These are phyloP conservation scores for Pelusios castaneus DNA, from an alignment of 2,113 vertebrate species.

Conservation along the genomic window DNA sequence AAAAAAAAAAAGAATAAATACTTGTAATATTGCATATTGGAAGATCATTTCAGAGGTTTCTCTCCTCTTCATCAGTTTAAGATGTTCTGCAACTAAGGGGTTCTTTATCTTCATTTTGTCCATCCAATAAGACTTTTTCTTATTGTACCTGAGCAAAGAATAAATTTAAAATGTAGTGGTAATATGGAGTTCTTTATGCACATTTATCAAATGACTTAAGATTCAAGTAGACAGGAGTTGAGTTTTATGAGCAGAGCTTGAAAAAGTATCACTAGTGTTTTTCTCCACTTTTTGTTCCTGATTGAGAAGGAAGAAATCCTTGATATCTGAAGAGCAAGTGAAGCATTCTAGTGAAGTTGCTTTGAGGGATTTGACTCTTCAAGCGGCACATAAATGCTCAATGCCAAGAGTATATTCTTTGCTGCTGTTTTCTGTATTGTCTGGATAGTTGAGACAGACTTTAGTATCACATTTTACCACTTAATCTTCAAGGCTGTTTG, in stretches of 20 bases:
- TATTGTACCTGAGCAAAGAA: background rate
- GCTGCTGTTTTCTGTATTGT: background rate
- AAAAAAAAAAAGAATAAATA: background rate
- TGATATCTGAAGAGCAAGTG: background rate
- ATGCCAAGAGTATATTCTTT: background rate
- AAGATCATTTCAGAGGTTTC: background rate
- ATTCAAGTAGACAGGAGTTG: background rate
- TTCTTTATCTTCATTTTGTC: background rate
- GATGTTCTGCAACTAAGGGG: background rate
- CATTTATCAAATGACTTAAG: background rate
- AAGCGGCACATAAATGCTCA: background rate
- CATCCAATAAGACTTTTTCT: background rate
- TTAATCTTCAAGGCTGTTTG: background rate
- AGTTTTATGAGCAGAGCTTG: background rate
- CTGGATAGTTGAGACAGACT: background rate
- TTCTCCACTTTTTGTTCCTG: background rate
- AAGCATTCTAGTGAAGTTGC: background rate
- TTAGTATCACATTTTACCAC: background rate
- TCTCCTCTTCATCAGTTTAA: conserved; percentile 21
- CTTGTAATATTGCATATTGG: background rate
- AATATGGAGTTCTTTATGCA: fast-evolving
- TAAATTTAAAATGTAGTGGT: background rate
- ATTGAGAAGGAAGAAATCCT: background rate
- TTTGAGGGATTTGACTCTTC: background rate
- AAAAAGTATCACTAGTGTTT: background rate